A percentile compares a stretch with the other conserved stretches of the same genome.
Evolutionary conservation across 2,113 vertebrate genomes (phyloP).

Genomic region (Antigone vipio): DNA sequence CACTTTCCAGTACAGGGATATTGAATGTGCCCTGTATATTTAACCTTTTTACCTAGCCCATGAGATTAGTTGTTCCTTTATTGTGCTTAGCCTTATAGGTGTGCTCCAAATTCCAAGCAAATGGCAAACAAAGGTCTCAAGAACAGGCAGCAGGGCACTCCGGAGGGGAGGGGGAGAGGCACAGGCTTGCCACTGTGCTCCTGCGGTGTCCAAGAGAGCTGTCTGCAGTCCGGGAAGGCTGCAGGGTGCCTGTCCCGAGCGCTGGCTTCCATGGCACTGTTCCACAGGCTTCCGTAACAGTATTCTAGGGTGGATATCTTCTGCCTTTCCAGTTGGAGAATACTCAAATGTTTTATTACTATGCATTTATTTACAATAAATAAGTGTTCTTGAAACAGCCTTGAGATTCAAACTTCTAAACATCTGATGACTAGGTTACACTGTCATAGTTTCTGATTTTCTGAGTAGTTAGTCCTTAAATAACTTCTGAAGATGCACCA

Average conservation of each 20-base stretch:
- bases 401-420: background rate
- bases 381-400: background rate
- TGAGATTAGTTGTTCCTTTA: background rate
- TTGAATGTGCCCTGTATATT: background rate
- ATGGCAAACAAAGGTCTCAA: background rate
- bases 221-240: background rate
- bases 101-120: background rate
- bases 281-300: background rate
- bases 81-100: background rate
- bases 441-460: background rate
- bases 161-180: background rate
- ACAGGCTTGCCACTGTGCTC: background rate
- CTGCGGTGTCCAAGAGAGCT: fast-evolving
- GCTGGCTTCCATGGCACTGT: background rate
- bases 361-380: background rate
- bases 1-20: fast-evolving
- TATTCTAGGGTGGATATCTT: background rate
- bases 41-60: background rate
- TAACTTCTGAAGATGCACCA: background rate
- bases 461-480: background rate
- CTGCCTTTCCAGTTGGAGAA: background rate
- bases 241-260: fast-evolving
- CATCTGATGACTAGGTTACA: background rate
- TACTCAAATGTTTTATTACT: background rate
- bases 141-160: background rate